phyloP scores from a whole-genome alignment of 2,888 invertebrate genomes.

The Oligia fasciuncula region DNA sequence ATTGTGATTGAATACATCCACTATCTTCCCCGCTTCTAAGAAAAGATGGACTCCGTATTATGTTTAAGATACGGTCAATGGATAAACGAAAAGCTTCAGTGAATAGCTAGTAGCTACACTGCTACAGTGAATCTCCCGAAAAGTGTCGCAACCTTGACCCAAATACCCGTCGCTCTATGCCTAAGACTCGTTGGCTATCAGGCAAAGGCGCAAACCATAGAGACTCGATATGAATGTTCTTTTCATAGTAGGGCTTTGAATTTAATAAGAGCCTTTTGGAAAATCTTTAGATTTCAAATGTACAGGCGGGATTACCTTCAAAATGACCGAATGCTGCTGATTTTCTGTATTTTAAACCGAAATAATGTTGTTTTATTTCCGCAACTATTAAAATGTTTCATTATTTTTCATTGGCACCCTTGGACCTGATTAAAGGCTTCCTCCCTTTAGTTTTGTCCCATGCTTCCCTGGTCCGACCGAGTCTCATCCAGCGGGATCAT shows the following conservation, averaged over 20 bases:
- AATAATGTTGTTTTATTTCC: background rate
- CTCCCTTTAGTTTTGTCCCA: background rate
- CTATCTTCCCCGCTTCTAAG: background rate
- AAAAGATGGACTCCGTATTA: constrained; percentile 12
- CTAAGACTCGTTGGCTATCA: constrained; percentile 24
- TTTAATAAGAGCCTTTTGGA: constrained; percentile 5
- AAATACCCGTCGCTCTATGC: constrained; percentile 30
- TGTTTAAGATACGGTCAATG: constrained; percentile 21
- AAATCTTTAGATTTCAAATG: background rate
- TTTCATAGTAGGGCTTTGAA: constrained; percentile 23
- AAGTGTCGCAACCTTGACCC: constrained; percentile 49
- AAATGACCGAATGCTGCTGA: background rate
- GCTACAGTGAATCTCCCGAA: constrained; percentile 32
- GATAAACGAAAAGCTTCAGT: constrained; percentile 46
- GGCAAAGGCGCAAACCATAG: constrained; percentile 5
- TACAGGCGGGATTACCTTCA: background rate
- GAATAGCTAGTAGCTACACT: constrained; percentile 22
- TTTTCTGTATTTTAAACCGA: background rate
- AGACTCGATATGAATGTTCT: constrained; percentile 29
- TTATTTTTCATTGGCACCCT: too few relatives aligned
- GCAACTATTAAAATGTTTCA: background rate
- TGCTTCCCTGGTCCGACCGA: background rate
- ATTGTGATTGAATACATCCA: background rate
- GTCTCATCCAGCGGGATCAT: background rate
- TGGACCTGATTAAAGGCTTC: background rate